Evolutionary conservation across 2,888 invertebrate species (phyloP), one percentile per base, ranked within the genome.

Genomic region (Eilema griseolum): DNA sequence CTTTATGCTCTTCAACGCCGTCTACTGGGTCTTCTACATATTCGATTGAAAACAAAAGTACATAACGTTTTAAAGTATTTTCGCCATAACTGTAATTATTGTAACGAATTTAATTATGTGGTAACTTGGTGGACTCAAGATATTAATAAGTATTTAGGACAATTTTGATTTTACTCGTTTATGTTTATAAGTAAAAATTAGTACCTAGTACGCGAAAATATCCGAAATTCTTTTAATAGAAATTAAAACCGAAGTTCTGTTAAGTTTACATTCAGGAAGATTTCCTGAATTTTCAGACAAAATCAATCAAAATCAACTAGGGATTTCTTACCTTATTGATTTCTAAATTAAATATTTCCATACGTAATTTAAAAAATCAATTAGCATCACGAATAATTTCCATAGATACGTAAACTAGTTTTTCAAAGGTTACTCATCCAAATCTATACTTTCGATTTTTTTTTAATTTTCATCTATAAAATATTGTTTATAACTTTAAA

Each of bases 21-120:
- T 98, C 83, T 99, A 99, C 92, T 99, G 99, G 99, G 97, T 98
- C 84, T 99, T 99, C 93, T 99, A 99, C 90, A 97, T 98, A 85
- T 95, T 97, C 82, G 97, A 97, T 94, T 97, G 89, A 94, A 83
- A 8, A 52, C 60, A 76, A 70, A 20, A 67, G n/a, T 65, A 16
- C 41, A 2, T 41, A 61, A 57, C 52, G 72, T 78, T 75, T 41
- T 75, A 72, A 69, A 61, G 65, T 37, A 69, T 74, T 77, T 71
- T 74, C 71, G 72, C 69, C 67, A 61, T 76, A 79, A 28, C 72
- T 72, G 60, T 74, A 80, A 79, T 75, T 79, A 79, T 71, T 76
- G 57, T 81, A 78, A 79, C 81, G 79, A 81, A 81, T 81, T 81
- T 79, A 72, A 66, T 23, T 57, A 70, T 56, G 63, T 71, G 67